phyloP scores from a whole-genome alignment of 1,140 invertebrate species.

The Cryptotermes secundus region DNA sequence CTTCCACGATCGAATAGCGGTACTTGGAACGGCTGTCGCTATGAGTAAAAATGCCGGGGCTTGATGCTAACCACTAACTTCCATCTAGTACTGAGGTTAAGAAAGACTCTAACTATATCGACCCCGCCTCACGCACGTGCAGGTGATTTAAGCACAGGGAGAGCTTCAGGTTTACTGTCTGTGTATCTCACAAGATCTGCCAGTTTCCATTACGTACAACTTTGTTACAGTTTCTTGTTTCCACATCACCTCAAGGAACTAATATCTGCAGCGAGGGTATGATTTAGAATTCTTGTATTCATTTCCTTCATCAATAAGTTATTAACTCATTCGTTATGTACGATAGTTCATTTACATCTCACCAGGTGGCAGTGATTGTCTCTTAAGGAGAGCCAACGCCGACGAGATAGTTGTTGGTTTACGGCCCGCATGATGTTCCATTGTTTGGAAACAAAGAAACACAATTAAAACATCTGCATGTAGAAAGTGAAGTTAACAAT shows the following conservation, averaged over 20 bases:
- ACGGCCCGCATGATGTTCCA: neutral
- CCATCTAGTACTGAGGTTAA: no score
- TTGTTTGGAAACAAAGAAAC: neutral
- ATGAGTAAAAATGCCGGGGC: no score
- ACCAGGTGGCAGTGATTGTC: neutral
- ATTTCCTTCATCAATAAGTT: neutral
- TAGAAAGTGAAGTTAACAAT: neutral
- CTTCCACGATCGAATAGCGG: no score
- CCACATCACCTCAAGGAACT: neutral
- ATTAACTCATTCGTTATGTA: neutral
- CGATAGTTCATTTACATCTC: neutral
- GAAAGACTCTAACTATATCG: no score
- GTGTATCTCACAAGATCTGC: no score
- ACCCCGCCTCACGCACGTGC: no score
- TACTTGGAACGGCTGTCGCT: no score
- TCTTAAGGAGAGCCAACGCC: neutral
- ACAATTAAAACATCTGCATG: neutral
- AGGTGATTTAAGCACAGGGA: no score
- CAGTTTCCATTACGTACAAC: no score
- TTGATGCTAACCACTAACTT: no score
- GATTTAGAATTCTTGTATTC: neutral
- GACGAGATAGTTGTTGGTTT: neutral
- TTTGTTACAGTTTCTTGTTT: no score
- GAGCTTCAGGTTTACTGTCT: no score
- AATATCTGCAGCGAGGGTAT: neutral